Percentiles rank a stretch among this genome's conserved stretches.
These are phyloP conservation scores for Motacilla alba DNA, from an alignment of 2,113 vertebrate genomes.

Conservation along the genomic window DNA sequence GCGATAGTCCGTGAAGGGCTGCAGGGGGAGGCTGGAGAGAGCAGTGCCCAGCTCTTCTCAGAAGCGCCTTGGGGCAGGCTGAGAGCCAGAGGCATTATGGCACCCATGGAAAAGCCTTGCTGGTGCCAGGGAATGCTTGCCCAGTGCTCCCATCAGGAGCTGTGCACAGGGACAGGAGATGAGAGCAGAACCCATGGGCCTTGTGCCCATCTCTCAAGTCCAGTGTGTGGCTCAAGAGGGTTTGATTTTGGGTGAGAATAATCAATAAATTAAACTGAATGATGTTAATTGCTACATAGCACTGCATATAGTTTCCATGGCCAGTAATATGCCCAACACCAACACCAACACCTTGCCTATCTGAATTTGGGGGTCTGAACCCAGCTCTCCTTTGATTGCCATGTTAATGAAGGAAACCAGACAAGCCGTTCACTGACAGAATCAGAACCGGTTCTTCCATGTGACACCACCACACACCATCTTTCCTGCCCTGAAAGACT, in stretches of 20 bases:
- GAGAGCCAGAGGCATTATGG: background rate
- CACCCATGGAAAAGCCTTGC: background rate
- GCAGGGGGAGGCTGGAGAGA: background rate
- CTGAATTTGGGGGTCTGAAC: background rate
- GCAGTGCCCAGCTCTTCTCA: background rate
- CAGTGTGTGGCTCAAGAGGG: background rate
- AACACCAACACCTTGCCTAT: background rate
- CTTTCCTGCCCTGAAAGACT: background rate
- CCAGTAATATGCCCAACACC: background rate
- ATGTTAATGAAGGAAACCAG: background rate
- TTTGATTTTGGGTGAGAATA: background rate
- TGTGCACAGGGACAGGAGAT: no score
- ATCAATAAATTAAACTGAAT: background rate
- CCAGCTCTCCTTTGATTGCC: background rate
- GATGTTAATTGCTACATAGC: background rate
- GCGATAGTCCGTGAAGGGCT: background rate
- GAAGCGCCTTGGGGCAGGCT: background rate
- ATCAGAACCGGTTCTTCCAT: background rate
- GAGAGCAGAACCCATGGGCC: rapidly evolving
- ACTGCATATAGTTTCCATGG: background rate
- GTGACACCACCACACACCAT: background rate
- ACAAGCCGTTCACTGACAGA: background rate
- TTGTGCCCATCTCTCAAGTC: background rate
- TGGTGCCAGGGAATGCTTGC: background rate
- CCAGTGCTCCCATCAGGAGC: background rate